Conservation (phyloP, 2,888 invertebrate genomes). For the Drosophila mimetica region DNA sequence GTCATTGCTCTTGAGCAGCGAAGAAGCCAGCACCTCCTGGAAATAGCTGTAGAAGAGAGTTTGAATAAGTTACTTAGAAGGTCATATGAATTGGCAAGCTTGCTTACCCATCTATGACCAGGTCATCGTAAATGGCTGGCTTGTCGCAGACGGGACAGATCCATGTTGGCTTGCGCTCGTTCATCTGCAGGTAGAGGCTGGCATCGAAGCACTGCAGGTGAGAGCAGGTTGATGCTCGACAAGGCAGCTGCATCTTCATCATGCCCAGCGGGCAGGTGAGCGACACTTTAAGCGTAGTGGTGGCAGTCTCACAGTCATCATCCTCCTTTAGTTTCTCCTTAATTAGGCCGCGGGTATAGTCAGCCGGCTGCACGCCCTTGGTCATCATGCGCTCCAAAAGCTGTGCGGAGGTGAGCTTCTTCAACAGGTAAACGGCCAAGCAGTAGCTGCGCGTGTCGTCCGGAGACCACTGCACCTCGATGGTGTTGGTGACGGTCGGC, state of each 20-base stretch:
- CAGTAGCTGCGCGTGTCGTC: slow-evolving; percentile 94
- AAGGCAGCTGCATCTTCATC: slow-evolving; percentile 95
- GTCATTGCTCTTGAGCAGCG: slow-evolving; percentile 88
- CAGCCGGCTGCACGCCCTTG: slow-evolving; percentile 94
- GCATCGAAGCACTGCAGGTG: slow-evolving; percentile 99
- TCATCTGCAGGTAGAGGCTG: slow-evolving; percentile 97
- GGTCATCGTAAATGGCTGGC: slow-evolving; percentile 93
- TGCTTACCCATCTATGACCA: slow-evolving; percentile 96
- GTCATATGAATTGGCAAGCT: slow-evolving; percentile 2
- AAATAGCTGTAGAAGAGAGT: slow-evolving; percentile 87
- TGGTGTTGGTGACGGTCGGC: slow-evolving; percentile 93
- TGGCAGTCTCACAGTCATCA: slow-evolving; percentile 97
- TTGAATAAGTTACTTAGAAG: not conserved
- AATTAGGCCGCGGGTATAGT: slow-evolving; percentile 95
- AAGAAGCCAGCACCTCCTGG: slow-evolving; percentile 91
- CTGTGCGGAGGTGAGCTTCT: slow-evolving; percentile 93
- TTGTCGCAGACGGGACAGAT: slow-evolving; percentile 99
- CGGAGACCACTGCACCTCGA: slow-evolving; percentile 95
- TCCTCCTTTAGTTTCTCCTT: slow-evolving; percentile 96
- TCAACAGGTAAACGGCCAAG: slow-evolving; percentile 93
- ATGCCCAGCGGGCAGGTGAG: slow-evolving; percentile 97
- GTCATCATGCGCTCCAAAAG: slow-evolving; percentile 92
- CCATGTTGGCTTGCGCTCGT: slow-evolving; percentile 99
- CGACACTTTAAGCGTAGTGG: slow-evolving; percentile 96
- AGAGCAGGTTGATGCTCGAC: slow-evolving; percentile 93